Conservation (phyloP, 1,140 invertebrate genomes). For the Mercenaria mercenaria region DNA sequence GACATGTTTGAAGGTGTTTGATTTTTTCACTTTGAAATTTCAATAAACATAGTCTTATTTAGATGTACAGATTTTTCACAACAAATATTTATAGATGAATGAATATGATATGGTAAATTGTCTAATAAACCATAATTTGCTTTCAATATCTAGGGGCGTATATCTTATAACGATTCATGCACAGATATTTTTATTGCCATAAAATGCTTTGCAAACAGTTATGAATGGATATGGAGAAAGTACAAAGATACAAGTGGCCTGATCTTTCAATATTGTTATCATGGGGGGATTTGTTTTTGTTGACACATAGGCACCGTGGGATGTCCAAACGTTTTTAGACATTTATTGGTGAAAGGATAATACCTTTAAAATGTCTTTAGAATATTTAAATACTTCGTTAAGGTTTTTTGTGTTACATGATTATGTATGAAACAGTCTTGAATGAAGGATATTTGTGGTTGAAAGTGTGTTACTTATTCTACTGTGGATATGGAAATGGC, state of each 20-base stretch:
- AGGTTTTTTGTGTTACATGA: background rate
- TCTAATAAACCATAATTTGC: conserved; percentile 18
- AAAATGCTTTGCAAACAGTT: conserved; percentile 12
- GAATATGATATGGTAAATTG: conserved; percentile 1
- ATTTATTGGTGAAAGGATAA: conserved; percentile 18
- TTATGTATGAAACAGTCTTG: too few relatives aligned
- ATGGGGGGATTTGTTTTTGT: conserved; percentile 34
- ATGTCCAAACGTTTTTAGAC: background rate
- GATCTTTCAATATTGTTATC: conserved; percentile 55
- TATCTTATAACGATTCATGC: background rate
- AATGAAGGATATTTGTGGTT: too few relatives aligned
- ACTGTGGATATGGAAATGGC: too few relatives aligned
- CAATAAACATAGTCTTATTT: too few relatives aligned
- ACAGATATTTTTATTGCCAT: background rate
- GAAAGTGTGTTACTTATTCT: too few relatives aligned
- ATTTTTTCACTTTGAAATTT: too few relatives aligned
- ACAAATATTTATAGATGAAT: conserved; percentile 11
- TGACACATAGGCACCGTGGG: background rate
- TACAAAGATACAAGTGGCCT: background rate
- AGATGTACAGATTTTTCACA: background rate
- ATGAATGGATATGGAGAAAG: background rate
- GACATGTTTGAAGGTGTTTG: too few relatives aligned
- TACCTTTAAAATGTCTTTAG: background rate
- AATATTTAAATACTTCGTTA: background rate
- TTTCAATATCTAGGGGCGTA: conserved; percentile 21